Evolutionary conservation across 2,797 vertebrate species (phyloP).

Genomic region (Poeciliopsis presidionis): DNA sequence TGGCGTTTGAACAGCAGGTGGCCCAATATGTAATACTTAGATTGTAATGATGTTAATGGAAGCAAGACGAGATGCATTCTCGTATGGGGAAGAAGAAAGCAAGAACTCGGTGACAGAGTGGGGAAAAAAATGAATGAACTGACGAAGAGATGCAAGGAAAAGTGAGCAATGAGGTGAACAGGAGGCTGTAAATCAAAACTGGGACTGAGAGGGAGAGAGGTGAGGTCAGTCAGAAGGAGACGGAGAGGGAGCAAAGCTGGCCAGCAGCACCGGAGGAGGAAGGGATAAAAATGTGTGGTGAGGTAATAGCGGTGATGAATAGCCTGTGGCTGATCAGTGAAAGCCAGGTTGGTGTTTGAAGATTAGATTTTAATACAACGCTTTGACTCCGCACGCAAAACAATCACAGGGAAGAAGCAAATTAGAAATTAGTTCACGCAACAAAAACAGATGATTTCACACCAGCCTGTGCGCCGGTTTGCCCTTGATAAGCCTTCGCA

Average conservation of each 20-base stretch:
- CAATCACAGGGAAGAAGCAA: slow-evolving; percentile 78
- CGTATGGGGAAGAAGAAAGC: slow-evolving; percentile 46
- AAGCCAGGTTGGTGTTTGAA: slow-evolving; percentile 83
- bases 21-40: slow-evolving; percentile 44
- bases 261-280: slow-evolving; percentile 68
- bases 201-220: slow-evolving; percentile 68
- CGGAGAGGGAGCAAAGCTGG: slow-evolving; percentile 68
- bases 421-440: slow-evolving; percentile 81
- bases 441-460: slow-evolving; percentile 58
- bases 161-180: slow-evolving; percentile 56
- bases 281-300: slow-evolving; percentile 79
- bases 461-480: slow-evolving; percentile 70
- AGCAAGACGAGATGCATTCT: slow-evolving; percentile 54
- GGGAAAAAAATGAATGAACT: slow-evolving; percentile 68
- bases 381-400: slow-evolving; percentile 75
- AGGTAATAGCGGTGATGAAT: slow-evolving; percentile 87
- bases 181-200: slow-evolving; percentile 75
- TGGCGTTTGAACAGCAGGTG: slow-evolving; percentile 42
- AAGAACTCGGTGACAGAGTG: slow-evolving; percentile 29
- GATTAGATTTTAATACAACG: slow-evolving; percentile 86
- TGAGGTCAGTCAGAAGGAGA: slow-evolving; percentile 73
- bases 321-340: slow-evolving; percentile 80
- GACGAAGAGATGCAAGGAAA: slow-evolving; percentile 59
- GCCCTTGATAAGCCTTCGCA: slow-evolving; percentile 71
- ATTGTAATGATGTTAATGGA: slow-evolving; percentile 68